Base-by-base conservation (phyloP, 35 echinoderm and acorn worm species). In the Diadema setosum region DNA sequence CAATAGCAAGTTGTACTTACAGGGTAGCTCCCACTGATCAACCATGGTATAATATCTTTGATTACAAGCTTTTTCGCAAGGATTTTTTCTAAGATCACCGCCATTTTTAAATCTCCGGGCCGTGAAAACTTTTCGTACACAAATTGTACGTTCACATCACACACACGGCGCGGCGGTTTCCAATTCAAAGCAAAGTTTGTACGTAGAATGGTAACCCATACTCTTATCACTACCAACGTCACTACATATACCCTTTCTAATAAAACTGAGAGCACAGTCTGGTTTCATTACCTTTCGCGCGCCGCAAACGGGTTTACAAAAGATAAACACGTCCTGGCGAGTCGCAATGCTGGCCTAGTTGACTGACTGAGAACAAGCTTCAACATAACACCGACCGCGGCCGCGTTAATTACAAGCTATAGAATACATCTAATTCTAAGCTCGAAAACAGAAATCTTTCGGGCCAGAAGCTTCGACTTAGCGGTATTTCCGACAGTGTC, bases 91-190 rank as follows among this genome's bases (percentile, higher is more conserved):
- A 90, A 56, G 14, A 90, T 81, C 11, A 81, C 88, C 29, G 88
- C 88, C 88, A 90, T 90, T 70, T 90, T 90, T 65, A 83, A 82
- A 70, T 31, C 14, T 32, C 20, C 34, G 46, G 73, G 21, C 37
- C n/a, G 8, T 78, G 4, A 0, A 78, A 21, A 39, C 40, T 78
- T 26, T 34, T 11, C 48, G 9, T 9, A n/a, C n/a, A n/a, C 48
- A 11, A 9, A 52, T 52, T 11, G 9, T 52, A 11, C 48, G 48
- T 52, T 52, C 48, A 11, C n/a, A 52, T n/a, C n/a, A 11, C n/a
- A n/a, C 48, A 52, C n/a, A n/a, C n/a, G 48, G 48, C 9, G n/a
- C 9, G 9, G 48, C 48, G n/a, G 48, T 52, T 9, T 11, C 9
- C 48, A 52, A 11, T 52, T 52, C 9, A 52, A 52, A n/a, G 48